These are phyloP conservation scores for Boleophthalmus pectinirostris DNA, from an alignment of 2,113 vertebrate genomes.

Conservation along the genomic window DNA sequence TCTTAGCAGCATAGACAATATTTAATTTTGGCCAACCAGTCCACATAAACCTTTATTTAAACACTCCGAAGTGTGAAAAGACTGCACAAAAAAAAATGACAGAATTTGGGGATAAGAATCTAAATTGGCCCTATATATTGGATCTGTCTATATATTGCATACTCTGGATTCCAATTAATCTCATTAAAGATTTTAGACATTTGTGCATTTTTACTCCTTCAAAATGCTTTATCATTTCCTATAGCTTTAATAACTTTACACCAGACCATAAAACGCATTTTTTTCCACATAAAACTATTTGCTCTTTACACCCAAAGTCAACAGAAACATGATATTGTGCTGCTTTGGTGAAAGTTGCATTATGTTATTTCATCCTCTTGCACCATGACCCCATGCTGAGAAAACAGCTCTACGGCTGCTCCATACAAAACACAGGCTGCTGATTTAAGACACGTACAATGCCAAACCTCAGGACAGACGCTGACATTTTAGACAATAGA, in stretches of 20 bases:
- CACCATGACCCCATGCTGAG: conserved; percentile 11
- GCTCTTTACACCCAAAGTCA: not conserved
- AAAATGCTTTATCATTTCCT: not conserved
- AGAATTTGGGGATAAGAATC: too few species aligned
- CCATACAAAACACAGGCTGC: conserved; percentile 2
- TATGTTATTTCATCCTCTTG: conserved; percentile 5
- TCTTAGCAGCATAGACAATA: too few species aligned
- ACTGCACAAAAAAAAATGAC: too few species aligned
- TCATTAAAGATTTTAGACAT: too few species aligned
- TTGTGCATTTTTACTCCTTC: too few species aligned
- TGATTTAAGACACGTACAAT: not conserved
- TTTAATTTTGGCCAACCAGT: too few species aligned
- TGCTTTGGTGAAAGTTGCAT: not conserved
- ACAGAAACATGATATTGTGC: conserved; percentile 7
- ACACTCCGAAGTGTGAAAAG: too few species aligned
- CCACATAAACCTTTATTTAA: too few species aligned
- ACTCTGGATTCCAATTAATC: too few species aligned
- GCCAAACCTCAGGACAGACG: not conserved
- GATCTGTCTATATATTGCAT: too few species aligned
- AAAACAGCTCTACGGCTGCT: not conserved
- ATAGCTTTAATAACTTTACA: not conserved
- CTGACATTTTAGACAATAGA: not conserved
- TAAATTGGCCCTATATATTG: too few species aligned
- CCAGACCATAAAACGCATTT: not conserved
- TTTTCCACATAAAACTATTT: not conserved